Percentiles rank a stretch among this genome's conserved stretches.
Conservation (phyloP, 2,888 invertebrate species). For the Dichetophora obliterata region DNA sequence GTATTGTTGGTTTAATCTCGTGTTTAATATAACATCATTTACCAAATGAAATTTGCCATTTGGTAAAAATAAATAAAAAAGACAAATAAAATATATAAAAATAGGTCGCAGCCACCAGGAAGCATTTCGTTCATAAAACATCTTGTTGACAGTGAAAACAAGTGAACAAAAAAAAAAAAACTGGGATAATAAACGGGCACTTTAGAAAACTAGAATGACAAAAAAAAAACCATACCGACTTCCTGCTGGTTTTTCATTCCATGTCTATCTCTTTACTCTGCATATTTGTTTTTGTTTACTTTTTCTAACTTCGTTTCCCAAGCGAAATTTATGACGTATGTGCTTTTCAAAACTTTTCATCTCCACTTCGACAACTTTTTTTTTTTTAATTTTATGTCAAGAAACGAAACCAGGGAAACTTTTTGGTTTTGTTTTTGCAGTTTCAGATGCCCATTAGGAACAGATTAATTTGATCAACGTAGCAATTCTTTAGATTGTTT, state of each 20-base stretch:
- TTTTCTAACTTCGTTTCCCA: not conserved
- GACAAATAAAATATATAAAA: not conserved
- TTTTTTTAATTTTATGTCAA: too few relatives aligned
- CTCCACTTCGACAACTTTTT: too few relatives aligned
- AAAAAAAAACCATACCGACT: not conserved
- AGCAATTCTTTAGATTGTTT: too few relatives aligned
- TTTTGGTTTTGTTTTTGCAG: too few relatives aligned
- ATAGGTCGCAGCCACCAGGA: not conserved
- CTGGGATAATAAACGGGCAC: not conserved
- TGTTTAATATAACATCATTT: conserved; percentile 12
- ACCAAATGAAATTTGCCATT: not conserved
- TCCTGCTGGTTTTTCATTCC: conserved; percentile 12
- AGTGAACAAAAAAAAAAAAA: not conserved
- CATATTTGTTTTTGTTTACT: not conserved
- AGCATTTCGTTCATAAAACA: not conserved
- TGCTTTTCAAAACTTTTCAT: too few relatives aligned
- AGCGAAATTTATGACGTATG: conserved; percentile 23
- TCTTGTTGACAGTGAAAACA: not conserved
- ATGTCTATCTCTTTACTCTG: not conserved
- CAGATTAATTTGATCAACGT: too few relatives aligned
- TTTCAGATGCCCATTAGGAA: too few relatives aligned
- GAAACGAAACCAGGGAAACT: too few relatives aligned
- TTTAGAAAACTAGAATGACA: conserved; percentile 16
- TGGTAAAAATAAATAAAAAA: not conserved
- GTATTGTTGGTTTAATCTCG: not conserved